Evolutionary conservation across 2,797 vertebrate species (phyloP).

Genomic region (Esox masquinongy): DNA sequence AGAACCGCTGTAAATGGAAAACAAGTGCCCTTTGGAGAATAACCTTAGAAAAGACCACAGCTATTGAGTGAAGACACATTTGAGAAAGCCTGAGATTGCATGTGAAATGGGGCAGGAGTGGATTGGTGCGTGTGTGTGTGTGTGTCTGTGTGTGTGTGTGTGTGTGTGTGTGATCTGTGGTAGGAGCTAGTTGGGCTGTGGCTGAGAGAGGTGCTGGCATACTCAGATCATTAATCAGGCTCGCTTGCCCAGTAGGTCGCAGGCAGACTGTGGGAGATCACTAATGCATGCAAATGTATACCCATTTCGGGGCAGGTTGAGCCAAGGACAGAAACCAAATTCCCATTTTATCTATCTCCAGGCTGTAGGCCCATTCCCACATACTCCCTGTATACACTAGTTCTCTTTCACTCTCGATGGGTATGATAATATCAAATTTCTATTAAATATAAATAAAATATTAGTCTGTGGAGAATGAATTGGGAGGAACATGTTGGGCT

Average conservation of each 20-base stretch:
- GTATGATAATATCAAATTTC: not conserved
- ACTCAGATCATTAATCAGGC: constrained; percentile 76
- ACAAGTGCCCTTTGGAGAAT: not conserved
- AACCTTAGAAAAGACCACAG: not conserved
- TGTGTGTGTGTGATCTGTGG: constrained; percentile 14
- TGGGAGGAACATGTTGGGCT: not conserved
- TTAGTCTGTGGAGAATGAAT: not conserved
- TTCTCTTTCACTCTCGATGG: not conserved
- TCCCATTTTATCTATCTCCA: not conserved
- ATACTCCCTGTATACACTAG: not conserved
- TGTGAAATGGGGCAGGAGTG: constrained; percentile 23
- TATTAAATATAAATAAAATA: not conserved
- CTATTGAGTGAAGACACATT: not conserved
- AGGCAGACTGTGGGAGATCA: constrained; percentile 72
- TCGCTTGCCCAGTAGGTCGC: constrained; percentile 72
- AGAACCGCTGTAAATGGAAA: not conserved
- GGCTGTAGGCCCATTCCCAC: not conserved
- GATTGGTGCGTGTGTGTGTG: not conserved
- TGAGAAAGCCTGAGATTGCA: constrained; percentile 5
- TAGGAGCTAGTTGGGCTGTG: constrained; percentile 41
- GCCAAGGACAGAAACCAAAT: constrained; percentile 68
- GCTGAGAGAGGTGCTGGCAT: constrained; percentile 68
- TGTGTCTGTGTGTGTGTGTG: not conserved
- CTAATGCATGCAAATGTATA: constrained; percentile 81
- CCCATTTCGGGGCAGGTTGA: constrained; percentile 73